Conservation (phyloP, 2,113 vertebrate genomes). For the Pygoscelis adeliae region DNA sequence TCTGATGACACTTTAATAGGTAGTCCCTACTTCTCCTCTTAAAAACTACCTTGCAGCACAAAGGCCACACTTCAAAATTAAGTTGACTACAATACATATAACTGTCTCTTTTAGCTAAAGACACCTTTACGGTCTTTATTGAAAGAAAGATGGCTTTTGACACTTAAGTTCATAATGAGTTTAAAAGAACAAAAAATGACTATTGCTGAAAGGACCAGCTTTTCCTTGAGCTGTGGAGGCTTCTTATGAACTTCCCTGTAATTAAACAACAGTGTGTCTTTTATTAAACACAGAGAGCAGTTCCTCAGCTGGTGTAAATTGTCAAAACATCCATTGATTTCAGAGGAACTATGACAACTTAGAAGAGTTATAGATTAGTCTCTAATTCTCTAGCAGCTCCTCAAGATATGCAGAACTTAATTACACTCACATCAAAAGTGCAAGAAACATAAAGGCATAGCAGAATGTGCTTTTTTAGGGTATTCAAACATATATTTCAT, state of each 20-base stretch:
- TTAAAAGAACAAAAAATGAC: background rate
- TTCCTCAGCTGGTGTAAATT: background rate
- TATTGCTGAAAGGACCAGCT: background rate
- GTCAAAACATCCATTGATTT: constrained; percentile 8
- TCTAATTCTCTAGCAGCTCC: background rate
- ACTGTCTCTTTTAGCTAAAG: background rate
- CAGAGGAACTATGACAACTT: background rate
- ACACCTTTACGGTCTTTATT: background rate
- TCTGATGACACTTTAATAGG: background rate
- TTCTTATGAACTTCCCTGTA: background rate
- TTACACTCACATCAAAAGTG: constrained; percentile 1
- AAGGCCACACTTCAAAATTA: background rate
- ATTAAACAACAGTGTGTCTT: background rate
- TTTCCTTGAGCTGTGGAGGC: background rate
- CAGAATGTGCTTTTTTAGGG: background rate
- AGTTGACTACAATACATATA: background rate
- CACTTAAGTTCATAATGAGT: background rate
- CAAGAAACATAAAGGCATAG: background rate
- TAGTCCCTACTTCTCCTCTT: background rate
- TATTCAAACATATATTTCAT: background rate
- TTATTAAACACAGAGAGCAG: background rate
- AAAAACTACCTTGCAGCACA: background rate
- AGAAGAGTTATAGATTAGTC: background rate
- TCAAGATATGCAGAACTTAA: constrained; percentile 2
- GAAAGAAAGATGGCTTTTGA: background rate